Evolutionary conservation across 2,113 vertebrate genomes (phyloP).

Genomic region (Protobothrops mucrosquamatus): DNA sequence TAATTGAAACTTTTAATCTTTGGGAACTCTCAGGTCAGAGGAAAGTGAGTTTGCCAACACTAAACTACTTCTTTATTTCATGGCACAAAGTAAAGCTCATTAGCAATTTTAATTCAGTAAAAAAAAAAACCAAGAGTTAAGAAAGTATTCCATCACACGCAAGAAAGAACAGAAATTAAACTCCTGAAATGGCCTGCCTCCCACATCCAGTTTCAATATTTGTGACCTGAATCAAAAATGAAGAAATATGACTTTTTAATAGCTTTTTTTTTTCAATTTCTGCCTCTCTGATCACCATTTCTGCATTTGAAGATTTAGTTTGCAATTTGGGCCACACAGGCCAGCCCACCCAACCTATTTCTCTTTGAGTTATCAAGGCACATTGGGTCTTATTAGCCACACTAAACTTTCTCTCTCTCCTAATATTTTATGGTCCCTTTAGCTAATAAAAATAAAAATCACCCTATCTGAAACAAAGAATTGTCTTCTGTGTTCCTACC

Average conservation of each 20-base stretch:
- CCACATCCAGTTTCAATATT: background rate
- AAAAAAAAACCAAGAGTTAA: background rate
- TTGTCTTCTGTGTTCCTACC: background rate
- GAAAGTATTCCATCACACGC: conserved; percentile 9
- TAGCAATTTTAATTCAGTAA: conserved; percentile 11
- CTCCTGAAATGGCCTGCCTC: background rate
- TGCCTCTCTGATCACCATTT: background rate
- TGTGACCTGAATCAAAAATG: background rate
- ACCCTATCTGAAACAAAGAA: background rate
- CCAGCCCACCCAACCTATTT: background rate
- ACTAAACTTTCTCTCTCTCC: too few species aligned
- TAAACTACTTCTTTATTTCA: background rate
- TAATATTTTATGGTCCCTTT: background rate
- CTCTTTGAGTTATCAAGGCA: background rate
- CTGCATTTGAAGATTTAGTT: background rate
- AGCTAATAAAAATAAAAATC: background rate
- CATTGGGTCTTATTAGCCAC: background rate
- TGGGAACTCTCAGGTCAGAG: background rate
- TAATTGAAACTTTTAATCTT: background rate
- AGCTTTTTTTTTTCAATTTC: background rate
- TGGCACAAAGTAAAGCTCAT: background rate
- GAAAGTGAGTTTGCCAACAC: background rate
- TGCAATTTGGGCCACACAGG: background rate
- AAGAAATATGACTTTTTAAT: background rate
- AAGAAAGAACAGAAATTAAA: conserved; percentile 11